Evolutionary conservation across 1,140 invertebrate species (phyloP), one percentile per base, ranked within the genome.

Genomic region (Pseudomyrmex dendroicus): DNA sequence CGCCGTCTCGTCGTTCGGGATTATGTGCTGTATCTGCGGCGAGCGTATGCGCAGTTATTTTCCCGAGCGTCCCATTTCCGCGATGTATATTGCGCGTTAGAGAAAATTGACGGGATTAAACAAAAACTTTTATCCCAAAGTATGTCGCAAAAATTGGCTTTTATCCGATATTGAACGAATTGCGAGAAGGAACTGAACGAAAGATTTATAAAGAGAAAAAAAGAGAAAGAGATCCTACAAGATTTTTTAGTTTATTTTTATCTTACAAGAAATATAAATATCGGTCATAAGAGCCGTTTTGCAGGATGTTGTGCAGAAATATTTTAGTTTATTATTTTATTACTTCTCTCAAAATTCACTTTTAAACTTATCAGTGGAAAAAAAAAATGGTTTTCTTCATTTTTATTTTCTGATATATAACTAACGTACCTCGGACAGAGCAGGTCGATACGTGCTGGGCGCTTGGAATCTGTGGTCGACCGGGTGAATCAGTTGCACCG

Each of bases 1-100:
- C 22, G 84, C 86, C 0, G 89, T 87, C 54, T 90, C 91, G 50
- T 93, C 89, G 9, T 80, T 87, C 15, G 86, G 62, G 5, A 82
- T 17, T 3, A 80, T 61, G 12, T 80, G 76, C 20, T 80, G 87
- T 70, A 86, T 84, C 85, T 90, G 54, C 12, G 44, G 10, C 12
- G 8, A 12, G 46, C 63, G 62, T 74, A 64, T 54, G 35, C 8
- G 48, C n/a, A 1, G 66, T 67, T 67, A 67, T 54, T 66, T 35
- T 73, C n/a, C 17, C 54, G 54, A 57, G 68, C 68, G n/a, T 57
- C 15, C 57, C 17, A 48, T 17, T 63, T 50, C 15, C 13, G 46
- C 1, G 17, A 12, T 25, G 17, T 22, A 1, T 25, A 7, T 35
- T 7, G 35, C 35, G 35, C 50, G 46, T 61, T 20, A 25, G 22